Evolutionary conservation across 2,797 vertebrate species (phyloP).

Genomic region (Darevskia nairensis): DNA sequence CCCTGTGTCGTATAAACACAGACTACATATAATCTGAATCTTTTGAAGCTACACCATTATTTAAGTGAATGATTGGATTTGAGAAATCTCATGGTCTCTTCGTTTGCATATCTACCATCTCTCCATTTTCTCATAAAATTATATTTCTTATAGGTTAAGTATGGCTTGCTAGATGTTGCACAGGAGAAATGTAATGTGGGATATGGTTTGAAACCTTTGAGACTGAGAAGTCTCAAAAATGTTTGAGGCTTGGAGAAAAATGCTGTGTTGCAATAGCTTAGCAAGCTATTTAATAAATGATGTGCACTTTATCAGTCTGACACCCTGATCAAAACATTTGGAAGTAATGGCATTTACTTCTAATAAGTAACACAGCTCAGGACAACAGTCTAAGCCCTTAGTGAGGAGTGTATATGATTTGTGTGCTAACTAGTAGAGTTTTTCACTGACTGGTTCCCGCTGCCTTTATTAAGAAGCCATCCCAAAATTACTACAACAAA

Average conservation of each 20-base stretch:
- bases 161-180: neutral
- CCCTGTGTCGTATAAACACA: neutral
- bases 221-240: neutral
- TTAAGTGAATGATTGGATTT: neutral
- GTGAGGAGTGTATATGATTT: neutral
- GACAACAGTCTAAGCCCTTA: neutral
- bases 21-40: neutral
- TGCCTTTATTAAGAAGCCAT: neutral
- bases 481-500: neutral
- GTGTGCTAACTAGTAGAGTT: no score
- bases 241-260: neutral
- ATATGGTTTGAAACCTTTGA: neutral
- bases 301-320: neutral
- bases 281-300: neutral
- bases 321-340: neutral
- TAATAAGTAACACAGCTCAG: neutral
- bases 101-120: neutral
- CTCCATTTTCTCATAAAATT: neutral
- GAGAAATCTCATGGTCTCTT: neutral
- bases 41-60: neutral
- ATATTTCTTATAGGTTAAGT: neutral
- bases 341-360: neutral
- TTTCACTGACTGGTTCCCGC: neutral
- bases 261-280: constrained; percentile 46
- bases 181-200: neutral